A percentile compares a stretch with the other conserved stretches of the same genome.
These are phyloP conservation scores for Thereva unica DNA, from an alignment of 2,888 invertebrate species.

Conservation along the genomic window DNA sequence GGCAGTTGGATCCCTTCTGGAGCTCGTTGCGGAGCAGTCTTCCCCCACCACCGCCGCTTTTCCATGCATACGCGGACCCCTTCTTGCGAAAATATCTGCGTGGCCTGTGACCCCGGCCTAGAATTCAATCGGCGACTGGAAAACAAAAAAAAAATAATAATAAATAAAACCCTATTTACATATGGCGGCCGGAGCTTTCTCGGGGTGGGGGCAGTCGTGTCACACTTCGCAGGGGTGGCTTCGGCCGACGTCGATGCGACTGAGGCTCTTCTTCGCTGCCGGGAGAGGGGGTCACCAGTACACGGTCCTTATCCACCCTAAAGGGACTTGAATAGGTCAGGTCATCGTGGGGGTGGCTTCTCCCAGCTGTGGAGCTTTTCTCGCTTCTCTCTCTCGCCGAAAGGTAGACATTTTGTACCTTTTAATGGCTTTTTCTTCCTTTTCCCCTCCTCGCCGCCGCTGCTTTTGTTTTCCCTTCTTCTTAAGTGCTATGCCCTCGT, in stretches of 20 bases:
- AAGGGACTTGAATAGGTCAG: conserved; percentile 35
- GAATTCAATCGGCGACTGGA: conserved; percentile 5
- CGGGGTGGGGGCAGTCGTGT: conserved; percentile 16
- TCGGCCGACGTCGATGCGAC: too few relatives aligned
- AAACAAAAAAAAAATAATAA: conserved; percentile 4
- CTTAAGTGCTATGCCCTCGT: too few relatives aligned
- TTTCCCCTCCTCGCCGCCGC: too few relatives aligned
- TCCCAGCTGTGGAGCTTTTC: not conserved
- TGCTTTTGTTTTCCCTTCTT: too few relatives aligned
- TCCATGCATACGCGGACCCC: too few relatives aligned
- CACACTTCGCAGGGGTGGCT: not conserved
- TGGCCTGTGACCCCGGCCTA: conserved; percentile 34
- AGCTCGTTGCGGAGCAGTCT: too few relatives aligned
- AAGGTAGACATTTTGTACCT: too few relatives aligned
- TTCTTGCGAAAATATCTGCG: not conserved
- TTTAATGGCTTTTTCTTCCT: too few relatives aligned
- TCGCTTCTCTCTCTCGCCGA: too few relatives aligned
- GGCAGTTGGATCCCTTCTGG: too few relatives aligned
- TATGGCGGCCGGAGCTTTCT: conserved; percentile 2
- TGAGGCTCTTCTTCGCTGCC: not conserved
- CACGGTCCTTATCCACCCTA: conserved; percentile 32
- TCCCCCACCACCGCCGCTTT: too few relatives aligned
- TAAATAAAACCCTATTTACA: conserved; percentile 3
- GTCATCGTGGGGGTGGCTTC: conserved; percentile 26
- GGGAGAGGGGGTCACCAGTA: not conserved